Evolutionary conservation across 2,888 invertebrate species (phyloP).

Genomic region (Sericinus montela): DNA sequence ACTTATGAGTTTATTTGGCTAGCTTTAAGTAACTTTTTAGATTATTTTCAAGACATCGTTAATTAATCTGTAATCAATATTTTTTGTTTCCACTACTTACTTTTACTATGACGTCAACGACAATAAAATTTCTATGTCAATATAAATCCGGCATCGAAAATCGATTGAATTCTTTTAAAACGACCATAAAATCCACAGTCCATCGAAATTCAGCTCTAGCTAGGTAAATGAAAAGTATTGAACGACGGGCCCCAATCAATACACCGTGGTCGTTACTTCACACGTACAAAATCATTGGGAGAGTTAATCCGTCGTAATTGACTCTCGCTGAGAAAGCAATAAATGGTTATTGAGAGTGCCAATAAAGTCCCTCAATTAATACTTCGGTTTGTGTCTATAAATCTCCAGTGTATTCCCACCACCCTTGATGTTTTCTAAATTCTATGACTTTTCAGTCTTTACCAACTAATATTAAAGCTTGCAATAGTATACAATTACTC

Average conservation of each 20-base stretch:
- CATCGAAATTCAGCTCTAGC: background rate
- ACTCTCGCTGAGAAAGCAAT: slow-evolving; percentile 65
- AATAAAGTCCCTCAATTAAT: slow-evolving; percentile 67
- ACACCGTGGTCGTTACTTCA: slow-evolving; percentile 29
- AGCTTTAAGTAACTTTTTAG: too few species aligned
- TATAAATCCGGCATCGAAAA: background rate
- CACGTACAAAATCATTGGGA: slow-evolving; percentile 46
- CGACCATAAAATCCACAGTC: background rate
- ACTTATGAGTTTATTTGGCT: too few species aligned
- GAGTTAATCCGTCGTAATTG: slow-evolving; percentile 68
- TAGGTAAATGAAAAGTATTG: background rate
- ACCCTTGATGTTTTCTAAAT: background rate
- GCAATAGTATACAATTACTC: too few species aligned
- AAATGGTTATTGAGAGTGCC: slow-evolving; percentile 66
- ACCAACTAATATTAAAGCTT: too few species aligned
- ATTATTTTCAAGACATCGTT: too few species aligned
- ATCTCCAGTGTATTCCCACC: slow-evolving; percentile 8
- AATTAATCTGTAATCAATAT: too few species aligned
- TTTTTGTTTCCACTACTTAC: too few species aligned
- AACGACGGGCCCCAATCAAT: slow-evolving; percentile 10
- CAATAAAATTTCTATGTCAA: too few species aligned
- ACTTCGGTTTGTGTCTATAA: slow-evolving; percentile 32
- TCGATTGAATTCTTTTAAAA: background rate
- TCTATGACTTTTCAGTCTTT: background rate
- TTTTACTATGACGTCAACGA: too few species aligned